Evolutionary conservation across 2,113 vertebrate species (phyloP).

Genomic region (Dipodomys spectabilis): DNA sequence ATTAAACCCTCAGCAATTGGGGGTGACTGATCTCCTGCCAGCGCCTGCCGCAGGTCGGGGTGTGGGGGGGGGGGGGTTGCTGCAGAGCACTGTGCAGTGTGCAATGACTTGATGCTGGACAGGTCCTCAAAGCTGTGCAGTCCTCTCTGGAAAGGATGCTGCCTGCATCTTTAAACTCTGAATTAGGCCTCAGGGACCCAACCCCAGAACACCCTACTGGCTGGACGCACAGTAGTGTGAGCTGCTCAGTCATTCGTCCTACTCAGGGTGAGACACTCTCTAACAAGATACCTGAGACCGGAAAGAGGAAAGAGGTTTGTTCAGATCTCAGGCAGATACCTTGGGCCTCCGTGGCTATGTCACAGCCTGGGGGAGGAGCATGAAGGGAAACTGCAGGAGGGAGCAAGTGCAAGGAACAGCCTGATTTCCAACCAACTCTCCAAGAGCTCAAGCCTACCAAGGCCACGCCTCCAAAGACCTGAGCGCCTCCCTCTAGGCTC

Average conservation of each 20-base stretch:
- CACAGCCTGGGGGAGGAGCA: neutral
- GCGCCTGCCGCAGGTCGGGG: neutral
- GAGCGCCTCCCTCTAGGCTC: neutral
- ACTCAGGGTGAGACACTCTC: no score
- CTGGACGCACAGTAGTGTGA: no score
- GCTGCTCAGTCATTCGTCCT: no score
- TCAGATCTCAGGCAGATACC: neutral
- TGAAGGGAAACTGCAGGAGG: neutral
- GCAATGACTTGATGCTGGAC: neutral
- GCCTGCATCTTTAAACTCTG: slow-evolving; percentile 31
- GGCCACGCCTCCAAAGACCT: neutral
- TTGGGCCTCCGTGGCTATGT: neutral
- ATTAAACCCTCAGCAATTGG: slow-evolving; percentile 35
- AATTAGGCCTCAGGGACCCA: neutral
- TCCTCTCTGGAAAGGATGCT: neutral
- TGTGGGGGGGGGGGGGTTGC: neutral
- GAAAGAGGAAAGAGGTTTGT: neutral
- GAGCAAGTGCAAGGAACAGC: neutral
- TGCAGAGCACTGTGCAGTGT: neutral
- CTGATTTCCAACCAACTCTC: neutral
- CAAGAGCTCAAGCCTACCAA: neutral
- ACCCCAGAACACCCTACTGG: neutral
- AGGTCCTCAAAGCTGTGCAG: neutral
- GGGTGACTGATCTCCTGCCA: slow-evolving; percentile 67
- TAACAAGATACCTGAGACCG: neutral